phyloP scores from a whole-genome alignment of 2,797 vertebrate species.

The Pyrocephalus nanus region DNA sequence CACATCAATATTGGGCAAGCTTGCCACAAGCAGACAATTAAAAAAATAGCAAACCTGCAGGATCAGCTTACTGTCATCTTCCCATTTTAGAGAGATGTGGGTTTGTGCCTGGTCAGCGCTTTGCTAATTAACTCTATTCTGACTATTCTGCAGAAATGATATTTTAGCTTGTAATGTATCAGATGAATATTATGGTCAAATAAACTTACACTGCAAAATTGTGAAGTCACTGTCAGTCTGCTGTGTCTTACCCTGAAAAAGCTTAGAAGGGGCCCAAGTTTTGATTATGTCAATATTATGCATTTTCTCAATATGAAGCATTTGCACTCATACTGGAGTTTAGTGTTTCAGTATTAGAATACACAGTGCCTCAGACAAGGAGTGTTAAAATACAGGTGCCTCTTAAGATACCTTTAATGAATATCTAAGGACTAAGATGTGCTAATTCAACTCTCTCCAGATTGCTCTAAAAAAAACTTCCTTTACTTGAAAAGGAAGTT shows the following conservation, averaged over 20 bases:
- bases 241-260: neutral
- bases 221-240: neutral
- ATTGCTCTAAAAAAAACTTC: neutral
- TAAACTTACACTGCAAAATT: constrained; percentile 30
- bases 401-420: neutral
- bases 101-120: constrained; percentile 58
- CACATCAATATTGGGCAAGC: constrained; percentile 1
- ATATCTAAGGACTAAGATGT: neutral
- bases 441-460: neutral
- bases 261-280: neutral
- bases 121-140: constrained; percentile 68
- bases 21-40: constrained; percentile 63
- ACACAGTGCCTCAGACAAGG: neutral
- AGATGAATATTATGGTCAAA: constrained; percentile 16
- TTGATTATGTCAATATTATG: neutral
- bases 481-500: neutral
- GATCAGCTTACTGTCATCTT: constrained; percentile 63
- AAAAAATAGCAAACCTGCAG: constrained; percentile 56
- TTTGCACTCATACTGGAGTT: neutral
- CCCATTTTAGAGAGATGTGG: constrained; percentile 23
- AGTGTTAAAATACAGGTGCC: neutral
- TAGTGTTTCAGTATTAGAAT: neutral
- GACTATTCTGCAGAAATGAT: constrained; percentile 61
- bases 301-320: neutral
- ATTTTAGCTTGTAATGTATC: constrained; percentile 33